A percentile compares a stretch with the other conserved stretches of the same genome.
phyloP scores from a whole-genome alignment of 1,140 invertebrate species.

The Philotrypesis tridentata region DNA sequence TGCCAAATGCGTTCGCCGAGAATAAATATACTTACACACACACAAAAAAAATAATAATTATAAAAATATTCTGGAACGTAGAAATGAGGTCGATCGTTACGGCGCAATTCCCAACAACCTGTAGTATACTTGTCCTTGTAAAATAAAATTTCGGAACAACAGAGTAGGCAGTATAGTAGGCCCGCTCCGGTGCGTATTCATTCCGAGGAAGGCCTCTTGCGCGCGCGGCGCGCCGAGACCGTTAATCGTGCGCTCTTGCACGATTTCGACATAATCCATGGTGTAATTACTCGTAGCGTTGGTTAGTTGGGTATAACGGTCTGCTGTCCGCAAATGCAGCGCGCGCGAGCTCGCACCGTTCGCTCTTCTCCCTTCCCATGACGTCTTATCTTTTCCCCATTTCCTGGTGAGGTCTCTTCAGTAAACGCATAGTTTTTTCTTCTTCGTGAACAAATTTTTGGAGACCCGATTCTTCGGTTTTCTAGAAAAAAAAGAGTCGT shows the following conservation, averaged over 20 bases:
- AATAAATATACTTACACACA: no score
- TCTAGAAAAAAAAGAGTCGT: no score
- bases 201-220: neutral
- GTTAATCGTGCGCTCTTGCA: constrained; percentile 41
- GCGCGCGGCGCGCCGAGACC: neutral
- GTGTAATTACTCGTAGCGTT: constrained; percentile 41
- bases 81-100: no score
- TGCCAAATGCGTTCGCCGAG: no score
- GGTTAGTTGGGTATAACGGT: constrained; percentile 43
- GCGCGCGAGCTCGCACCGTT: neutral
- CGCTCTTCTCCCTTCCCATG: neutral
- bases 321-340: constrained; percentile 23
- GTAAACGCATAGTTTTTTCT: neutral
- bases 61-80: no score
- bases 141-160: neutral
- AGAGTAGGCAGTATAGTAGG: neutral
- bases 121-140: neutral
- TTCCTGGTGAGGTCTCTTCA: neutral
- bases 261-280: constrained; percentile 38
- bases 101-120: no score
- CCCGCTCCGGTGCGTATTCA: neutral
- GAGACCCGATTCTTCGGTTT: no score
- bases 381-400: neutral
- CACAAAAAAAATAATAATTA: no score
- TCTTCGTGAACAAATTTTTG: no score